A percentile compares a stretch with the other conserved stretches of the same genome.
phyloP scores from a whole-genome alignment of 2,797 vertebrate genomes.

The Australoheros facetus region DNA sequence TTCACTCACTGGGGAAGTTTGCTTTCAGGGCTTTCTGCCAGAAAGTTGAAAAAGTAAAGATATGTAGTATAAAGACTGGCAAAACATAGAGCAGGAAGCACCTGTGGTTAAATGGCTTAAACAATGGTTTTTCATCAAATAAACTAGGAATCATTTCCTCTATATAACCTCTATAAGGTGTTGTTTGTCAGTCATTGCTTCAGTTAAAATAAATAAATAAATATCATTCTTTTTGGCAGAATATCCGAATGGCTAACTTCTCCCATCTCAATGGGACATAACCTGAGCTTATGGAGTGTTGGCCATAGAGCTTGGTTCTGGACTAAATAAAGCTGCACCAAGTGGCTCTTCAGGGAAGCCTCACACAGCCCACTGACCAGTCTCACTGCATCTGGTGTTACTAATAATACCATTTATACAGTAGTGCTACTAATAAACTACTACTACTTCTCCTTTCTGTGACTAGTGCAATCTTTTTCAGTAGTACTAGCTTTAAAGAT shows the following conservation, averaged over 20 bases:
- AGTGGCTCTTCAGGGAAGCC: background rate
- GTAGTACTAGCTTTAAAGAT: background rate
- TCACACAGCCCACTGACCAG: background rate
- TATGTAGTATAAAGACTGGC: background rate
- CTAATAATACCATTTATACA: background rate
- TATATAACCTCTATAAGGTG: background rate
- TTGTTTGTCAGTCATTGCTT: background rate
- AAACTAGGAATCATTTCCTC: background rate
- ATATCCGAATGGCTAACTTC: background rate
- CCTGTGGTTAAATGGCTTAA: background rate
- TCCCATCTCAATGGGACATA: background rate
- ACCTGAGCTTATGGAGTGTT: background rate
- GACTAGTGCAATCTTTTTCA: background rate
- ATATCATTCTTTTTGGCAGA: background rate
- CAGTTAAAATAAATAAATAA: background rate
- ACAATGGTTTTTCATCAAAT: background rate
- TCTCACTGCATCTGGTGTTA: background rate
- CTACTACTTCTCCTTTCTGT: background rate
- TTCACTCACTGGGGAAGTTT: background rate
- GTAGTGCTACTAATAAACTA: background rate
- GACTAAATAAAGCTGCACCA: background rate
- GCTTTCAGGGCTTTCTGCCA: background rate
- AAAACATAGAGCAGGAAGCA: background rate
- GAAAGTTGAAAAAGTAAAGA: background rate
- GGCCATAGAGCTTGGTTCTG: background rate